phyloP scores from a whole-genome alignment of 92 coral and sea anemone genomes.

The Zoanthus gigantus region DNA sequence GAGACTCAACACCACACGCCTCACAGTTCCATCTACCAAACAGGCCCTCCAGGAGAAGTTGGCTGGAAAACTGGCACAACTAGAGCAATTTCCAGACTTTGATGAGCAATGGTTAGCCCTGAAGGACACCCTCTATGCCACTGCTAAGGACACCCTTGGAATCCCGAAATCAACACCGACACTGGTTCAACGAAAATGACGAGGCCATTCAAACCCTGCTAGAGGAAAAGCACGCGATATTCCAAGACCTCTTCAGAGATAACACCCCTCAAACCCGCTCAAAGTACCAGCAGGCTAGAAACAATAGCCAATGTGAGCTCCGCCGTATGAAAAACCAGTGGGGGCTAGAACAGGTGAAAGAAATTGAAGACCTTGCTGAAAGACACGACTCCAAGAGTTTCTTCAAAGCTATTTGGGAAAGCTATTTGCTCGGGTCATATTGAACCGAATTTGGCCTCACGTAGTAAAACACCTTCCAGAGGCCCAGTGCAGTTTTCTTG shows the following conservation, averaged over 20 bases:
- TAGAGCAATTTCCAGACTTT: not conserved
- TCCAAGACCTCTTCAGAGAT: too few species aligned
- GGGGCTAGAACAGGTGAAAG: not conserved
- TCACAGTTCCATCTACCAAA: not conserved
- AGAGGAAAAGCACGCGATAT: too few species aligned
- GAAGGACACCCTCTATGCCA: not conserved
- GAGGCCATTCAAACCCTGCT: too few species aligned
- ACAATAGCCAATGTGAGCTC: not conserved
- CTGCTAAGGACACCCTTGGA: constrained; percentile 1
- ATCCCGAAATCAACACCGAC: not conserved
- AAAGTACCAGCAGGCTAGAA: too few species aligned
- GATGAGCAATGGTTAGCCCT: not conserved
- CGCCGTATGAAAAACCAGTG: constrained; percentile 1
- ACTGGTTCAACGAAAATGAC: too few species aligned
- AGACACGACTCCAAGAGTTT: not conserved
- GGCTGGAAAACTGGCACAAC: not conserved
- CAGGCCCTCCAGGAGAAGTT: not conserved
- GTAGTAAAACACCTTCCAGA: constrained; percentile 13
- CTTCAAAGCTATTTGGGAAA: not conserved
- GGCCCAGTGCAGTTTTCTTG: constrained; percentile 9
- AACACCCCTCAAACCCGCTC: too few species aligned
- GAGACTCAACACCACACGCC: not conserved
- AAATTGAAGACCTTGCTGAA: not conserved
- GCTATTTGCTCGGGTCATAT: constrained; percentile 5
- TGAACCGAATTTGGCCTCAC: not conserved